Conservation (phyloP, 2,113 vertebrate species). For the Acrocephalus arundinaceus region DNA sequence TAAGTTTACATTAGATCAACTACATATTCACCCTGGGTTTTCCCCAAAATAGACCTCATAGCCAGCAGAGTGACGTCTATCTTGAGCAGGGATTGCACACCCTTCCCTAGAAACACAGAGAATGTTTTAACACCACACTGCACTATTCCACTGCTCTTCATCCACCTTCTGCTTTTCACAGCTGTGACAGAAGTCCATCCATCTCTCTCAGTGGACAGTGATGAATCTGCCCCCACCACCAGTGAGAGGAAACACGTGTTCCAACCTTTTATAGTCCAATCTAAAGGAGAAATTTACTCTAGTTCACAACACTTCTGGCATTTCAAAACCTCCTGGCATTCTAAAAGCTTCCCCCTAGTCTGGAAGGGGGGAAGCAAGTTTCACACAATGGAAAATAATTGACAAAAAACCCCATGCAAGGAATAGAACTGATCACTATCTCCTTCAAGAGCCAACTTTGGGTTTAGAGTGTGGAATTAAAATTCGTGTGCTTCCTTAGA, state of each 20-base stretch:
- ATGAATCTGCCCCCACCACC: not conserved
- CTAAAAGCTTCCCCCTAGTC: not conserved
- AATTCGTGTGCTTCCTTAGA: not conserved
- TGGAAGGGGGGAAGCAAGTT: not conserved
- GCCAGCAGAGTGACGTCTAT: not conserved
- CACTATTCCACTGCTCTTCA: not conserved
- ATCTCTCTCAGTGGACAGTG: not conserved
- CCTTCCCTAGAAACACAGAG: not conserved
- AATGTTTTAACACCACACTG: not conserved
- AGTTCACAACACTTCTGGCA: not conserved
- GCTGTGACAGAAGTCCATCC: not conserved
- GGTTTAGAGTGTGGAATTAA: not conserved
- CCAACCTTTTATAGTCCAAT: not conserved
- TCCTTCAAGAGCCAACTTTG: not conserved
- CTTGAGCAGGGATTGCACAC: not conserved
- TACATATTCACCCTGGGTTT: not conserved
- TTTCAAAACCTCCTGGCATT: not conserved
- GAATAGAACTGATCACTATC: not conserved
- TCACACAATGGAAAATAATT: not conserved
- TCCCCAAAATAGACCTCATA: not conserved
- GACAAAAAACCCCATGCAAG: not conserved
- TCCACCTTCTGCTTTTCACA: not conserved
- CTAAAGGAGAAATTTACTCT: not conserved
- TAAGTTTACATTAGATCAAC: not conserved
- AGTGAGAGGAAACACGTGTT: not conserved